These are phyloP conservation scores for Bovichtus variegatus DNA, from an alignment of 2,797 vertebrate species.

Conservation along the genomic window DNA sequence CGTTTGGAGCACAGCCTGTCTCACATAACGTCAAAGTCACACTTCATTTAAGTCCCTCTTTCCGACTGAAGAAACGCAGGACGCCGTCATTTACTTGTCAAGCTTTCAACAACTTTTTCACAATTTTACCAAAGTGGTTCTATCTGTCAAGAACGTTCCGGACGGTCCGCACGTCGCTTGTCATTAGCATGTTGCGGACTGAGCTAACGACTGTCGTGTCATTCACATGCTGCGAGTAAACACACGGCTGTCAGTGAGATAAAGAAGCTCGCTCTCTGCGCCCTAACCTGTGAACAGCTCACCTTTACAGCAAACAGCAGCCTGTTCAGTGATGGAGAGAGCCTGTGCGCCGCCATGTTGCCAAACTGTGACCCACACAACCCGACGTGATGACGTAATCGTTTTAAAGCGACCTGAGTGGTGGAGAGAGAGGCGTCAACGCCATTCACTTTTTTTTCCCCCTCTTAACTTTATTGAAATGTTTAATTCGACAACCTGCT, in stretches of 20 bases:
- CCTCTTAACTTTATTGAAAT: slow-evolving; percentile 25
- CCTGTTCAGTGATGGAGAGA: slow-evolving; percentile 66
- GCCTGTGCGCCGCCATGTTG: slow-evolving; percentile 81
- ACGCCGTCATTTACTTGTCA: not conserved
- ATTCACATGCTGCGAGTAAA: not conserved
- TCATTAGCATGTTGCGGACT: not conserved
- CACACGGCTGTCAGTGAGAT: not conserved
- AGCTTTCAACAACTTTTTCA: too few species aligned
- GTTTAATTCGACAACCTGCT: not conserved
- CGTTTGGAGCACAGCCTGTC: not conserved
- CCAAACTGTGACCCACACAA: not conserved
- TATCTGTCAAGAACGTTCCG: not conserved
- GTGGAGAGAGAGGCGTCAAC: slow-evolving; percentile 39
- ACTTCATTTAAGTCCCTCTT: not conserved
- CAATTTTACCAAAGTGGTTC: not conserved
- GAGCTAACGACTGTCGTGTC: not conserved
- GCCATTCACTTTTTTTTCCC: not conserved
- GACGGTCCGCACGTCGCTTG: not conserved
- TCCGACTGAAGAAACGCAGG: not conserved
- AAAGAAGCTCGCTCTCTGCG: too few species aligned
- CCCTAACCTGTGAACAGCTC: slow-evolving; percentile 50
- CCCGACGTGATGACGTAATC: slow-evolving; percentile 26
- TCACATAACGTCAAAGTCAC: not conserved
- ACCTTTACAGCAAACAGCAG: slow-evolving; percentile 79
- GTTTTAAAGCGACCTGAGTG: not conserved